Evolutionary conservation across 2,113 vertebrate species (phyloP).

Genomic region (Cochlearius cochlearius): DNA sequence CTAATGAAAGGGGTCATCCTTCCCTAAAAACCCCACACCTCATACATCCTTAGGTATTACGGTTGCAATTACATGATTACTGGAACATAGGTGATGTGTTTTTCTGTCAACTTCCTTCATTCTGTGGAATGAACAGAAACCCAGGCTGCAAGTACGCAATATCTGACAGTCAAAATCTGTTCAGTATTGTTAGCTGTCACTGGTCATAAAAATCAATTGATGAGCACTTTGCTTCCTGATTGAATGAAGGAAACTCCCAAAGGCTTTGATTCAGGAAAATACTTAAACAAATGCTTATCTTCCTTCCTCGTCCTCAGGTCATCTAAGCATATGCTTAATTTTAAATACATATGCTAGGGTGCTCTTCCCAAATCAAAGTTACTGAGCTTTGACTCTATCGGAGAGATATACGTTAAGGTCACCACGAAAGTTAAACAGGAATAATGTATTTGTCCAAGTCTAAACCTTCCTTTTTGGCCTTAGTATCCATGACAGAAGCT

Average conservation of each 20-base stretch:
- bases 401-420: neutral
- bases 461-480: neutral
- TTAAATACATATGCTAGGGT: neutral
- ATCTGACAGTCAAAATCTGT: neutral
- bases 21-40: neutral
- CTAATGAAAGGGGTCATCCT: neutral
- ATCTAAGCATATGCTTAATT: neutral
- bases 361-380: constrained; percentile 4
- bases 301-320: neutral
- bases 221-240: neutral
- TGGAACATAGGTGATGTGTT: neutral
- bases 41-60: neutral
- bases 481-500: neutral
- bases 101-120: neutral
- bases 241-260: neutral
- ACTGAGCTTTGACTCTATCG: neutral
- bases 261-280: neutral
- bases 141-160: neutral
- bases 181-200: neutral
- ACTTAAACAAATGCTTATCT: neutral
- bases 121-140: neutral
- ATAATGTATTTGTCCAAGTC: neutral
- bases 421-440: neutral
- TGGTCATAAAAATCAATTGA: neutral
- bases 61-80: neutral